These are phyloP conservation scores for Thamnophis sirtalis DNA, from an alignment of 2,113 vertebrate genomes.

Conservation along the genomic window DNA sequence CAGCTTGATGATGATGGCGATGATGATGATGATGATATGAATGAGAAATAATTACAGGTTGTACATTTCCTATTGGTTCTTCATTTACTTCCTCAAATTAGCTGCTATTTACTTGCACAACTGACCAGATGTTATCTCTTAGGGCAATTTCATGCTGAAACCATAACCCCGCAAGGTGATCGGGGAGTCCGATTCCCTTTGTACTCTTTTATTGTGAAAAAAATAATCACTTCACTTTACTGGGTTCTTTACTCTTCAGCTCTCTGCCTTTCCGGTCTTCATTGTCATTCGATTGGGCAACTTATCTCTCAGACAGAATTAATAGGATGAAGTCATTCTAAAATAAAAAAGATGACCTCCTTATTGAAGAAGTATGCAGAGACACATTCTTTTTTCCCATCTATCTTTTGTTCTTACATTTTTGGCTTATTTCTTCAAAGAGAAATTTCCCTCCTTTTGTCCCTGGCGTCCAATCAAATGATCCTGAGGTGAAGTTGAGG, in stretches of 20 bases:
- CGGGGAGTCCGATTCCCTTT: background rate
- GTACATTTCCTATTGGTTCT: background rate
- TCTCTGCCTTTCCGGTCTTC: background rate
- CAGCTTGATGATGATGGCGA: background rate
- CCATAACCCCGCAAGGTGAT: background rate
- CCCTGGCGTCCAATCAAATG: constrained; percentile 27
- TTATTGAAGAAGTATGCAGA: constrained; percentile 33
- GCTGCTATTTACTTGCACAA: background rate
- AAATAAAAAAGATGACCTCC: constrained; percentile 26
- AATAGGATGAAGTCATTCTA: constrained; percentile 39
- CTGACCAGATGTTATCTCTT: background rate
- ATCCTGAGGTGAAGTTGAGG: background rate
- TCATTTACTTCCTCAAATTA: background rate
- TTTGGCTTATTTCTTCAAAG: background rate
- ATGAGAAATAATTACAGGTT: background rate
- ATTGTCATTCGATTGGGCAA: constrained; percentile 13
- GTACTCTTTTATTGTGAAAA: background rate
- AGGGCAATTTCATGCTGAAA: fast-evolving
- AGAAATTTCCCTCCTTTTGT: constrained; percentile 25
- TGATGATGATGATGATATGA: background rate
- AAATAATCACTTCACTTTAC: background rate
- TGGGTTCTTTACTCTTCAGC: background rate
- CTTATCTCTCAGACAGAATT: constrained; percentile 39
- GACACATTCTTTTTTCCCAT: constrained; percentile 43
- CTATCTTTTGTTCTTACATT: background rate